Base-by-base conservation (phyloP, 2,113 vertebrate genomes). In the Haemorhous mexicanus region DNA sequence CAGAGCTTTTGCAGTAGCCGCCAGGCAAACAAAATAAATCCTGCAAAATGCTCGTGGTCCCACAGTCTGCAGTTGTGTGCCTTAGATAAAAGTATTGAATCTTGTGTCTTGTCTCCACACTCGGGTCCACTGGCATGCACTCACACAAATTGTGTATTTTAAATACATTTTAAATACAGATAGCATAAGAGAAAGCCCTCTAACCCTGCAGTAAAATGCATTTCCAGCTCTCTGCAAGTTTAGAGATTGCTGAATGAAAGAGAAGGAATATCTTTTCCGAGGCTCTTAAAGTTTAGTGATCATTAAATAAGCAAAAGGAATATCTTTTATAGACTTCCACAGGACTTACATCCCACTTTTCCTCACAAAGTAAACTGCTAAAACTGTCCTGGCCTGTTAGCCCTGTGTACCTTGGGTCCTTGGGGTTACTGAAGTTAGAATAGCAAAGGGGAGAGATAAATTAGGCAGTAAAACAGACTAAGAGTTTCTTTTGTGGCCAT, bases 401-500 rank as follows among this genome's bases (percentile, higher is more conserved):
- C 56, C 35, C 33, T 89, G 94, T 91, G 80, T 70, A 93, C 82
- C 58, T 89, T 91, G 55, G 73, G 77, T 84, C 79, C 58, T 86
- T 66, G 66, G 64, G 81, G 84, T 94, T 93, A 95, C 58, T 96
- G 46, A 80, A 78, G 73, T 41, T 70, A 67, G 64, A 83, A 83
- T 43, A 93, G 75, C 5, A 6, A 62, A 93, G 27, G 23, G 9
- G 56, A 78, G 75, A 81, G 75, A 95, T 96, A 97, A 96, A 96
- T 94, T 72, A 91, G 92, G 79, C 83, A 88, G 93, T 93, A 93
- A 97, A 97, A 91, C 69, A 37, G 76, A 85, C 92, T 84, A 77
- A 93, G 90, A 12, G 19, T 74, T 94, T 87, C 93, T 92, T 97
- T 95, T 94, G 95, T 97, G 87, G 83, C 39, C 59, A 95, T 41